Percentiles rank a stretch among this genome's conserved stretches.
phyloP scores from a whole-genome alignment of 2,888 invertebrate species.

The Laspeyria flexula region DNA sequence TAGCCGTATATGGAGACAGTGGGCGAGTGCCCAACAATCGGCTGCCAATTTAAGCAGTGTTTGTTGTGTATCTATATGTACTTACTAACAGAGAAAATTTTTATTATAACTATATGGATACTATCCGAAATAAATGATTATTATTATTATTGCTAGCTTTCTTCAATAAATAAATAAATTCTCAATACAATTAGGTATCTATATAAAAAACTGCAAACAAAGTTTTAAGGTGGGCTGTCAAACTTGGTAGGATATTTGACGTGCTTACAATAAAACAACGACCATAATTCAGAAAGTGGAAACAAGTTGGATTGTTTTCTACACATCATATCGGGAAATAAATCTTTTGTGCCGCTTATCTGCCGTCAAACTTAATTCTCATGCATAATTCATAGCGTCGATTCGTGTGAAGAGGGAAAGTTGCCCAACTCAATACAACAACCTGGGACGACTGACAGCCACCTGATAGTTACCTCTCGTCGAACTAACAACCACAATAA shows the following conservation, averaged over 20 bases:
- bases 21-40: too few relatives aligned
- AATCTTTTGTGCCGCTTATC: conserved; percentile 83
- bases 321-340: conserved; percentile 84
- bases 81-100: too few relatives aligned
- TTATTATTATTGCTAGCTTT: too few relatives aligned
- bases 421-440: conserved; percentile 62
- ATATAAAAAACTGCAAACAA: conserved; percentile 28
- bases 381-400: conserved; percentile 83
- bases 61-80: too few relatives aligned
- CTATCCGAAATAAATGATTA: too few relatives aligned
- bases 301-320: conserved; percentile 84
- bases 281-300: conserved; percentile 79
- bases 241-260: conserved; percentile 67
- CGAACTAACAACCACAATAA: too few relatives aligned
- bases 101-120: too few relatives aligned
- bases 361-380: conserved; percentile 84
- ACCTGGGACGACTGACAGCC: conserved; percentile 54
- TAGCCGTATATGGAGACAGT: too few relatives aligned
- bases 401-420: conserved; percentile 74
- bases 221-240: conserved; percentile 41
- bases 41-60: too few relatives aligned
- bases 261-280: conserved; percentile 79
- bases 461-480: conserved; percentile 42
- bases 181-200: too few relatives aligned
- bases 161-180: too few relatives aligned